Percentiles rank a stretch among this genome's conserved stretches.
Evolutionary conservation across 1,140 invertebrate species (phyloP).

Genomic region (Neodiprion lecontei): DNA sequence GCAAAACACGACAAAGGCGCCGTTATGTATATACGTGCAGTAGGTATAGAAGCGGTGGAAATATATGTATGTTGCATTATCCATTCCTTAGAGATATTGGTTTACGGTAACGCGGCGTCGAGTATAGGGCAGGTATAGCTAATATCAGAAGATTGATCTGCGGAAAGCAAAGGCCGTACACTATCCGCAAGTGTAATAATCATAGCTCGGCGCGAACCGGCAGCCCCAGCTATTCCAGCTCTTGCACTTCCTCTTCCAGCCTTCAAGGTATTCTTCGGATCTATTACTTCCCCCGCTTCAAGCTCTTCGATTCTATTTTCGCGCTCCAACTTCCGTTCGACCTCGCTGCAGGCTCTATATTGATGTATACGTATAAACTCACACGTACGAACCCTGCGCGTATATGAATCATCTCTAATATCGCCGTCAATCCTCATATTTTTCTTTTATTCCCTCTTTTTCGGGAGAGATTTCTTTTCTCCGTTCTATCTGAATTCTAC

Average conservation of each 20-base stretch:
- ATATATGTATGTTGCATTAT: neutral
- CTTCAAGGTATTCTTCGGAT: neutral
- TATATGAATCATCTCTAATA: neutral
- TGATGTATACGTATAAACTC: too few species aligned
- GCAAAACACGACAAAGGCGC: neutral
- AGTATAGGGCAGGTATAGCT: too few species aligned
- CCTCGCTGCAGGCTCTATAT: too few species aligned
- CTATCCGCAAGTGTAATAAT: neutral
- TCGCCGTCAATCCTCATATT: conserved; percentile 2
- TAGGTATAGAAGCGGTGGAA: neutral
- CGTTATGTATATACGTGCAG: too few species aligned
- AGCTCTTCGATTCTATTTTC: neutral
- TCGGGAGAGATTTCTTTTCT: neutral
- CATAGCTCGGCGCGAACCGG: neutral
- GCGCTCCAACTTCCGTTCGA: neutral
- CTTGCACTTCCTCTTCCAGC: neutral
- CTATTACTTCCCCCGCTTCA: conserved; percentile 1
- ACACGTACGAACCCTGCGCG: neutral
- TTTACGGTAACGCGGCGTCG: too few species aligned
- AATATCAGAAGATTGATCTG: conserved; percentile 1
- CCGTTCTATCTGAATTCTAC: too few species aligned
- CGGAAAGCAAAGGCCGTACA: neutral
- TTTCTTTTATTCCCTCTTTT: neutral
- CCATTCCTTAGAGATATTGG: too few species aligned
- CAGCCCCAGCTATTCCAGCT: neutral